These are phyloP conservation scores for Silurus asotus DNA, from an alignment of 2,113 vertebrate species.

Conservation along the genomic window DNA sequence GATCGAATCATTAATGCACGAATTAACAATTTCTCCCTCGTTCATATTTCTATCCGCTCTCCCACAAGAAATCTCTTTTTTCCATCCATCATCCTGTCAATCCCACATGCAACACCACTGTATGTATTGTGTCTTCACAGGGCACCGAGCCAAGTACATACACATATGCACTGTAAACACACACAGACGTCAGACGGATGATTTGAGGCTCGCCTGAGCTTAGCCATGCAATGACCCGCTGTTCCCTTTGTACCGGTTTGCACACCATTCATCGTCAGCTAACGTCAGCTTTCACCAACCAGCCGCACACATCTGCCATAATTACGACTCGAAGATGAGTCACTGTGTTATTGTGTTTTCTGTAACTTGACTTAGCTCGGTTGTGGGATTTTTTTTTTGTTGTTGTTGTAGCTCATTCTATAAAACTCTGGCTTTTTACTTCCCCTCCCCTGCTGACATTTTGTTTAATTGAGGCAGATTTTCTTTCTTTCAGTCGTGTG, in stretches of 20 bases:
- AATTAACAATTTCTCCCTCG: not conserved
- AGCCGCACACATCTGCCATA: not conserved
- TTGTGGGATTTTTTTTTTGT: not conserved
- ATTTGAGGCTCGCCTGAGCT: not conserved
- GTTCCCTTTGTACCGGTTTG: not conserved
- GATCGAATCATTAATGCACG: no score
- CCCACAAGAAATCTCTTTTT: not conserved
- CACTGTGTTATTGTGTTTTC: slow-evolving; percentile 25
- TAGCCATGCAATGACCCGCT: not conserved
- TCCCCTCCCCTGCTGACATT: not conserved
- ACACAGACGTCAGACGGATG: slow-evolving; percentile 3
- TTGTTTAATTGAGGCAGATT: not conserved
- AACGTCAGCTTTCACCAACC: not conserved
- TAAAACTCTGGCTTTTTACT: not conserved
- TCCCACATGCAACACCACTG: not conserved
- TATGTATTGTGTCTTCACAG: not conserved
- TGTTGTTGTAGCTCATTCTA: not conserved
- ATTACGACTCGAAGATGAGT: slow-evolving; percentile 6
- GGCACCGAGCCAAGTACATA: not conserved
- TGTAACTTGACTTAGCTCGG: not conserved
- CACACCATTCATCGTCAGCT: slow-evolving; percentile 10
- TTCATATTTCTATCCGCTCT: not conserved
- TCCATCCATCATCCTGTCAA: not conserved
- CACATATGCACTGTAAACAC: not conserved
- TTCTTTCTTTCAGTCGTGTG: not conserved